Conservation (phyloP, 2,888 invertebrate species). For the Melieria picta region DNA sequence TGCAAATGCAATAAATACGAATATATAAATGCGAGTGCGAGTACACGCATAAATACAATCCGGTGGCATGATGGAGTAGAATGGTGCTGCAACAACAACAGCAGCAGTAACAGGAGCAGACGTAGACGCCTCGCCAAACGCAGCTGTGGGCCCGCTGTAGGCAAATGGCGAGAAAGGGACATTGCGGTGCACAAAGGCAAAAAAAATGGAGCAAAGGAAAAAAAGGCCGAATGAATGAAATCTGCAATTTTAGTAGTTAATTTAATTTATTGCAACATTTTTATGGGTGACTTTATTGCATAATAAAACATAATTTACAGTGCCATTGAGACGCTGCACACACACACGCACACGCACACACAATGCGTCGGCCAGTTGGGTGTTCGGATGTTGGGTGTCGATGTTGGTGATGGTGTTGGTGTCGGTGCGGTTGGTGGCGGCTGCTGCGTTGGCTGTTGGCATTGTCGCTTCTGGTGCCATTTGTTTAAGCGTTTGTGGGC, state of each 20-base stretch:
- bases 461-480: conserved; percentile 14
- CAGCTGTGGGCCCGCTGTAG: too few species aligned
- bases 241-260: conserved; percentile 67
- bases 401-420: not conserved
- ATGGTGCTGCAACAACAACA: not conserved
- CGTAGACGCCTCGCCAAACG: too few species aligned
- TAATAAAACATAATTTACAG: conserved; percentile 68
- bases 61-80: not conserved
- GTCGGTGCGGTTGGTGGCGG: not conserved
- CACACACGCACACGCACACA: conserved; percentile 15
- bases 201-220: conserved; percentile 16
- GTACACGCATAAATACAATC: not conserved
- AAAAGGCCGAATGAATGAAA: conserved; percentile 44
- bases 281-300: conserved; percentile 68
- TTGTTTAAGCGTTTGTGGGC: conserved; percentile 24
- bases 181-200: too few species aligned
- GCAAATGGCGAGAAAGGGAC: too few species aligned
- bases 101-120: not conserved
- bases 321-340: conserved; percentile 55
- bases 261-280: conserved; percentile 67
- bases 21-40: not conserved
- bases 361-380: conserved; percentile 10
- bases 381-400: conserved; percentile 7
- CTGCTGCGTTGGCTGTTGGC: not conserved
- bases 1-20: conserved; percentile 25